Evolutionary conservation across 1,140 invertebrate species (phyloP), one percentile per base, ranked within the genome.

Genomic region (Muscidifurax raptorellus): DNA sequence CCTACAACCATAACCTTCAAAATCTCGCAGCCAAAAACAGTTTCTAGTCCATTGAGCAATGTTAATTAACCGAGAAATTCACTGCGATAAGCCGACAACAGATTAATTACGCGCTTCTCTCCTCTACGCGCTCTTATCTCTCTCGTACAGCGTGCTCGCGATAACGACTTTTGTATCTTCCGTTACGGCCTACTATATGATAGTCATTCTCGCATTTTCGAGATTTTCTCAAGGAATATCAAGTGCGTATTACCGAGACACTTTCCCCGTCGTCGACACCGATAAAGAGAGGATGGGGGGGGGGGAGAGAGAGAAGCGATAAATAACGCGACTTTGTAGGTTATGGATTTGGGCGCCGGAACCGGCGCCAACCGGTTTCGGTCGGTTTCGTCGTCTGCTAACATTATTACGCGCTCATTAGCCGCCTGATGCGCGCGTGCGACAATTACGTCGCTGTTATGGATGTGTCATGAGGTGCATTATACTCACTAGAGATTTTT

Each of bases 401-500:
- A n/a, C 22, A 6, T 25, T 36, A 80, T 80, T 52, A 80, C 40
- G 69, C 44, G 71, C 27, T 72, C 18, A 72, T 80, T 81, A 72
- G 7, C 10, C 7, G 52, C 13, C 4, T n/a, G n/a, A n/a, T n/a
- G n/a, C n/a, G n/a, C n/a, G n/a, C n/a, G n/a, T n/a, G n/a, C 47
- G 47, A 28, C 40, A 52, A 72, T 72, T 72, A 81, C 74, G 52
- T 0, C 25, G 27, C 18, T 10, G 15, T n/a, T 52, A 7, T n/a
- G 52, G 6, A 18, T n/a, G 52, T n/a, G 52, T 66, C 12, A 79
- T 36, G n/a, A 30, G 28, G 32, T 22, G 18, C 47, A 78, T 13
- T 27, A 59, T 4, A 13, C 7, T 66, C 64, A 13, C 64, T n/a
- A 13, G 64, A 66, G 25, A 69, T 0, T 22, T 69, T 27, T 28